phyloP scores from a whole-genome alignment of 2,888 invertebrate species.

The Caenorhabditis sp. region DNA sequence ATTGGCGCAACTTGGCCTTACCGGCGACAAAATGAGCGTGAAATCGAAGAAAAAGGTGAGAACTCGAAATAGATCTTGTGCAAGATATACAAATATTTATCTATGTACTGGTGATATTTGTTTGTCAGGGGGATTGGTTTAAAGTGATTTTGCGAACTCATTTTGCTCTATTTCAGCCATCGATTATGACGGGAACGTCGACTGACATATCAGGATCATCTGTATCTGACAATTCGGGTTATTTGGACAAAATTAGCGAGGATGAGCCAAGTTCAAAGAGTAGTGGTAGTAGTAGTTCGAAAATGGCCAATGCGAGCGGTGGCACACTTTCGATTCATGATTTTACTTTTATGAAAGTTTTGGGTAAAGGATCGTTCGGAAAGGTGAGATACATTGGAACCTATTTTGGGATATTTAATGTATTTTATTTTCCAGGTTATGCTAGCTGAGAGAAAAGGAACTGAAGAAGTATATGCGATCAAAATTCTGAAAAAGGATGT shows the following conservation, averaged over 20 bases:
- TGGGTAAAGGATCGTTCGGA: conserved; percentile 98
- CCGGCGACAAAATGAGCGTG: conserved; percentile 82
- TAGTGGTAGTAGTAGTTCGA: conserved; percentile 6
- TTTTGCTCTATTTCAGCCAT: too few relatives aligned
- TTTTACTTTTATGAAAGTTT: conserved; percentile 96
- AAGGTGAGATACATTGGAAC: conserved; percentile 74
- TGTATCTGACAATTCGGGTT: conserved; percentile 35
- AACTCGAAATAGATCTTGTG: neutral
- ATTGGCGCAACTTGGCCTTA: conserved; percentile 88
- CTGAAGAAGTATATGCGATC: conserved; percentile 96
- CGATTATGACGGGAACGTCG: conserved; percentile 55
- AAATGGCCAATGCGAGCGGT: conserved; percentile 24
- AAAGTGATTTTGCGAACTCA: too few relatives aligned
- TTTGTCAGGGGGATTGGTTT: too few relatives aligned
- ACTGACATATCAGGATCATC: conserved; percentile 48
- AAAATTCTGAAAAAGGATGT: conserved; percentile 99
- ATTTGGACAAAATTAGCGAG: conserved; percentile 39
- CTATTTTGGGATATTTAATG: conserved; percentile 5
- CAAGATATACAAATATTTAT: neutral
- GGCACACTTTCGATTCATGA: conserved; percentile 76
- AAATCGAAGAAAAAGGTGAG: conserved; percentile 72
- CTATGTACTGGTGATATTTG: neutral
- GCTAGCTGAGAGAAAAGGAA: conserved; percentile 94
- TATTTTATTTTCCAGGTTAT: conserved; percentile 81
- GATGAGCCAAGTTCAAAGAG: conserved; percentile 23